Base-by-base conservation (phyloP, 2,888 invertebrate genomes). In the Chorisops tibialis region DNA sequence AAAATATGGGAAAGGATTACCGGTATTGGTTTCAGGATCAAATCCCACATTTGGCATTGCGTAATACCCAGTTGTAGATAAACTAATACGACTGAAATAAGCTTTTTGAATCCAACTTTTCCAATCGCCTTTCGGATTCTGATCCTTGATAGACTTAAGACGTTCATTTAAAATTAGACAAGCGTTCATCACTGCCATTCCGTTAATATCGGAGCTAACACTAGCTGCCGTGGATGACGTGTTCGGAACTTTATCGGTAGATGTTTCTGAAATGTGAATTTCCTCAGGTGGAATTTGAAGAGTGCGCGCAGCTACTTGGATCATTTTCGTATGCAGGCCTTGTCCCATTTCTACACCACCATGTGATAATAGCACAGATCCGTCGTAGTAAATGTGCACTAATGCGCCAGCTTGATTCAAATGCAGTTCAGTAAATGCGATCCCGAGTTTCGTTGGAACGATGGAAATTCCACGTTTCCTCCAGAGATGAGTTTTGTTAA, bases 341-440 rank as follows among this genome's bases (percentile, higher is more conserved):
- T 97, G 97, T 0, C 97, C 97, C 89, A 97, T 96, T 82, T 97
- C 97, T 7, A 91, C 89, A 14, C 96, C 96, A 30, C 93, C 94
- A 73, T 94, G 95, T 1, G 89, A 86, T 16, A 96, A 70, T 11
- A 96, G 80, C 2, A 97, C 92, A 0, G 95, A 93, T 1, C 95
- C 96, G 75, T 93, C 92, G 0, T 81, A 81, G 73, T 96, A 95
- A n/a, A 95, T 82, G 43, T 92, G 85, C 1, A 97, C 83, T 59
- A 97, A 79, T 0, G 96, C 94, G 6, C 93, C 95, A 2, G 86
- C 88, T 81, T 95, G 94, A 74, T 93, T 93, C 24, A 94, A 12
- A 14, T 18, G 19, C 64, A 83, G 79, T 6, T 85, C 84, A 0
- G 89, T 88, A 72, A 92, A 94, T 0, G 91, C 86, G 63, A 95